Evolutionary conservation across 2,888 invertebrate genomes (phyloP).

Genomic region (Keiferia lycopersicella): DNA sequence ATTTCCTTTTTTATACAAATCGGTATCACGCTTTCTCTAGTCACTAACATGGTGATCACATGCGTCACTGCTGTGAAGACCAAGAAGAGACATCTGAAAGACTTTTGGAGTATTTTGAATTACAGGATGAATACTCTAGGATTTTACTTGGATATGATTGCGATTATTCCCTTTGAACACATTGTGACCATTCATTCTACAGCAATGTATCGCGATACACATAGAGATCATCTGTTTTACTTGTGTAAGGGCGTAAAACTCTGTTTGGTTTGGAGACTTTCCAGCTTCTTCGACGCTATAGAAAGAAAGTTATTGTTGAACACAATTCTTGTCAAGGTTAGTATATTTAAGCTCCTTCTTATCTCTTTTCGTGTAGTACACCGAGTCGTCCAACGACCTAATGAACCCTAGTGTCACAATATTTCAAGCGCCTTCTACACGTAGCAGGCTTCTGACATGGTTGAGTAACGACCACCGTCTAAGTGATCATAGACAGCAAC

Average conservation of each 20-base stretch:
- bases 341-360: background rate
- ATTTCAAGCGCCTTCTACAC: too few species aligned
- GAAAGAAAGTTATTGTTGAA: constrained; percentile 68
- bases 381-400: too few species aligned
- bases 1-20: constrained; percentile 64
- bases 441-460: too few species aligned
- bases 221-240: constrained; percentile 69
- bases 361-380: too few species aligned
- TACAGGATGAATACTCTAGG: constrained; percentile 71
- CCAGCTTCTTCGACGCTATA: constrained; percentile 68
- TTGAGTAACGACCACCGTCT: too few species aligned
- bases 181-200: constrained; percentile 65
- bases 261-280: constrained; percentile 75
- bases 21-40: constrained; percentile 61
- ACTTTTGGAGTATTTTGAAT: constrained; percentile 60
- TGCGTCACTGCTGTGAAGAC: constrained; percentile 72
- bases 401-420: too few species aligned
- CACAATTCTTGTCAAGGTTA: constrained; percentile 65
- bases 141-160: constrained; percentile 75
- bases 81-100: constrained; percentile 63
- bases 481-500: too few species aligned
- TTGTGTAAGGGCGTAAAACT: constrained; percentile 78
- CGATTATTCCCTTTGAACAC: constrained; percentile 75
- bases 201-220: constrained; percentile 60
- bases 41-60: constrained; percentile 69